These are phyloP conservation scores for Formica exsecta DNA, from an alignment of 1,140 invertebrate genomes.

Conservation along the genomic window DNA sequence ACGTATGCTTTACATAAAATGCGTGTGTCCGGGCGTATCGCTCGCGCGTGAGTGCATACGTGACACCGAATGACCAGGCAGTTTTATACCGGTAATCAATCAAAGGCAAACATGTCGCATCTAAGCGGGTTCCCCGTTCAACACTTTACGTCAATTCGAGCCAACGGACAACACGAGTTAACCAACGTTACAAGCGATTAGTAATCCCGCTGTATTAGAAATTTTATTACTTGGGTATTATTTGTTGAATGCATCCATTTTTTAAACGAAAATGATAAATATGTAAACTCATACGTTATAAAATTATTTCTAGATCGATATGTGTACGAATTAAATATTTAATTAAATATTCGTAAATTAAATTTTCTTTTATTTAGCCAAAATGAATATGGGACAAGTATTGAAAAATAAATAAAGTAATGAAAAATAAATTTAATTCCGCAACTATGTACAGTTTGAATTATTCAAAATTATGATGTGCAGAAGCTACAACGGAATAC, in stretches of 20 bases:
- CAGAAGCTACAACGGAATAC: not conserved
- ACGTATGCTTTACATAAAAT: conserved; percentile 63
- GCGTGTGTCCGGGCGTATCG: not conserved
- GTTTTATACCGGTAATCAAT: conserved; percentile 67
- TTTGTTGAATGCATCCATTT: not conserved
- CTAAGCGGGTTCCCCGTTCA: conserved; percentile 53
- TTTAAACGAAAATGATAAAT: conserved; percentile 1
- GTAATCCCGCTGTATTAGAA: not conserved
- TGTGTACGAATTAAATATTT: not conserved
- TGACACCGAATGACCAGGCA: conserved; percentile 73
- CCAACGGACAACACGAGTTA: not conserved
- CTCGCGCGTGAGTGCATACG: conserved; percentile 65
- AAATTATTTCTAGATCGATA: conserved; percentile 7
- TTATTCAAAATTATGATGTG: not conserved
- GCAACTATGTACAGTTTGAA: not conserved
- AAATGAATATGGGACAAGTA: not conserved
- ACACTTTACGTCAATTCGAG: conserved; percentile 36
- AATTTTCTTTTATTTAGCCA: not conserved
- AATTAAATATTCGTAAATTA: not conserved
- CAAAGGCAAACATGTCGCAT: conserved; percentile 60
- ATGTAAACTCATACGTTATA: not conserved
- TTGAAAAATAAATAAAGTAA: not conserved
- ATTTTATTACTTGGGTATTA: not conserved
- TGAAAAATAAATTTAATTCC: not conserved
- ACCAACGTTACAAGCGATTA: not conserved